Percentiles rank a stretch among this genome's conserved stretches.
Evolutionary conservation across 1,140 invertebrate genomes (phyloP).

Genomic region (Eueides isabella): DNA sequence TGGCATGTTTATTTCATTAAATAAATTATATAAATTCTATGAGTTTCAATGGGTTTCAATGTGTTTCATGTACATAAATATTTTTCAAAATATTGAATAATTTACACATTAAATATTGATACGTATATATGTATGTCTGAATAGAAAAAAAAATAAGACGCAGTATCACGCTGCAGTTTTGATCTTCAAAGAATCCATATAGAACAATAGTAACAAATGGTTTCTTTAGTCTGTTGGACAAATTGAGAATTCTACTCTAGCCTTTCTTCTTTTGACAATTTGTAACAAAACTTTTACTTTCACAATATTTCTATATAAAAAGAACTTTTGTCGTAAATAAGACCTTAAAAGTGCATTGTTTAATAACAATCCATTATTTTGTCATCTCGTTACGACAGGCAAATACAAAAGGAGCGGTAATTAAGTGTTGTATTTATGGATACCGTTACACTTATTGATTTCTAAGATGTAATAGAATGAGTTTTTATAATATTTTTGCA

Average conservation of each 20-base stretch:
- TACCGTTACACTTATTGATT: background rate
- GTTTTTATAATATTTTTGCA: background rate
- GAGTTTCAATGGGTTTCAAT: background rate
- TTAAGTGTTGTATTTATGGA: background rate
- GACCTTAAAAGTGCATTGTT: background rate
- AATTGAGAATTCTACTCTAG: slow-evolving; percentile 14
- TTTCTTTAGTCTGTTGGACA: slow-evolving; percentile 23
- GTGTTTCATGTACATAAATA: background rate
- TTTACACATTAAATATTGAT: no score
- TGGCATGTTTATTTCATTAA: background rate
- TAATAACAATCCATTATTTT: background rate
- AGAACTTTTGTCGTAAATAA: background rate
- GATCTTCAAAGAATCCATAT: background rate
- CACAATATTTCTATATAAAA: background rate
- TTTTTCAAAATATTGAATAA: background rate
- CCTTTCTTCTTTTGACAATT: slow-evolving; percentile 14
- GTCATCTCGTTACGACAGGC: background rate
- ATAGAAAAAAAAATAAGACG: no score
- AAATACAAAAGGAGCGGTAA: background rate
- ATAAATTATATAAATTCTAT: background rate
- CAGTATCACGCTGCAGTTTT: background rate
- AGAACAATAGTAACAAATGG: background rate
- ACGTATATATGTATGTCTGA: no score
- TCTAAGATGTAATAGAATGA: background rate
- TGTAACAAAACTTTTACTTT: slow-evolving; percentile 20